These are phyloP conservation scores for Oreochromis niloticus DNA, from an alignment of 2,113 vertebrate species.

Conservation along the genomic window DNA sequence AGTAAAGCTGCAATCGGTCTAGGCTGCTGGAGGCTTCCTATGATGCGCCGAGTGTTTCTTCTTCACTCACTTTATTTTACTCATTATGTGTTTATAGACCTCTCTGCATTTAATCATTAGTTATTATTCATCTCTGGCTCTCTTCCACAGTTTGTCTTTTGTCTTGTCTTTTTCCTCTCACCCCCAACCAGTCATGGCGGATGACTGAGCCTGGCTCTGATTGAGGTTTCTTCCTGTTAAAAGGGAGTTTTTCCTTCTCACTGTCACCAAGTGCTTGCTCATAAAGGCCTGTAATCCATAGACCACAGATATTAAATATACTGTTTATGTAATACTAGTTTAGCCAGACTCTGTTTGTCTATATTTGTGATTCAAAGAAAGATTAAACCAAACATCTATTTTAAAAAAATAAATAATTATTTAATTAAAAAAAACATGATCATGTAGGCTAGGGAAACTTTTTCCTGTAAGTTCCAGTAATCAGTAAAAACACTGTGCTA, in stretches of 20 bases:
- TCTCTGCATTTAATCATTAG: background rate
- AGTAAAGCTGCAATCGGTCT: background rate
- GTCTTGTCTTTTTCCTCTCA: background rate
- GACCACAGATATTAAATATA: background rate
- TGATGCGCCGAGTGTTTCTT: background rate
- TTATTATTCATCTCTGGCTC: background rate
- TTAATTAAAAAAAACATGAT: background rate
- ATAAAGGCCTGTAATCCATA: background rate
- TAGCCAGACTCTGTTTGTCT: background rate
- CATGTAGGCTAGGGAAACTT: background rate
- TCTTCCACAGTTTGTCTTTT: background rate
- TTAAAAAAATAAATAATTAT: rapidly evolving
- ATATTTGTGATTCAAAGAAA: background rate
- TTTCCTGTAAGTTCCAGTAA: background rate
- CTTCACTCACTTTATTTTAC: background rate
- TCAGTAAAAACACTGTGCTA: background rate
- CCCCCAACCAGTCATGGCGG: background rate
- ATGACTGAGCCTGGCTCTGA: background rate
- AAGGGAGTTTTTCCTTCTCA: background rate
- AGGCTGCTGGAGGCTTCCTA: background rate
- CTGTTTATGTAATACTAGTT: background rate
- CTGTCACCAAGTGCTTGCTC: background rate
- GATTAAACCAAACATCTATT: background rate
- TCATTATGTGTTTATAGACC: background rate
- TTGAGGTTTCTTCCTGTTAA: background rate